These are phyloP conservation scores for Anoncus sp. DNA, from an alignment of 2,888 invertebrate genomes.

Conservation along the genomic window DNA sequence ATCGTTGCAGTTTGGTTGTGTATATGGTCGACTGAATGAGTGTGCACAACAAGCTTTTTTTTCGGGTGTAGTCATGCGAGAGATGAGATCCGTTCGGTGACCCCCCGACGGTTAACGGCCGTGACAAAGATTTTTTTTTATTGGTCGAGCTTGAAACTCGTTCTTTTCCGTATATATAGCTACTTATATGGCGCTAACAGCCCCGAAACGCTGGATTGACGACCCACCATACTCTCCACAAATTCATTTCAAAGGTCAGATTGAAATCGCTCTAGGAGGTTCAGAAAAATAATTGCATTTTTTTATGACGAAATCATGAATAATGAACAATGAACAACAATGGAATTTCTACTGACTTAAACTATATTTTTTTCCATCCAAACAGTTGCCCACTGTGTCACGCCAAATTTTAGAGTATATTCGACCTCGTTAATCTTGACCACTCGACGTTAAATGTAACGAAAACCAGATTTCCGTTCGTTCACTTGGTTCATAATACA, in stretches of 20 bases:
- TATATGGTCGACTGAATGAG: constrained; percentile 40
- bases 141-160: constrained; percentile 33
- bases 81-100: constrained; percentile 51
- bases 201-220: constrained; percentile 9
- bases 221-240: not conserved
- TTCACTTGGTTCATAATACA: constrained; percentile 9
- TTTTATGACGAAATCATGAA: not conserved
- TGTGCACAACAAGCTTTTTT: constrained; percentile 15
- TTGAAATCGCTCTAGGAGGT: no score
- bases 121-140: constrained; percentile 37
- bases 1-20: constrained; percentile 37
- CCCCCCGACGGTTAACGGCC: constrained; percentile 28
- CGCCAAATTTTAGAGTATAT: not conserved
- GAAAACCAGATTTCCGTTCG: constrained; percentile 31
- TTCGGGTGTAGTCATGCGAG: not conserved
- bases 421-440: not conserved
- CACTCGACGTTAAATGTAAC: constrained; percentile 6
- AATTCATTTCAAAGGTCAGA: not conserved
- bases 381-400: not conserved
- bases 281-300: not conserved
- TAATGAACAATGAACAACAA: not conserved
- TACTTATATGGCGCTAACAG: constrained; percentile 18
- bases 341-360: not conserved
- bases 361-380: not conserved
- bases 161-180: constrained; percentile 1